Base-by-base conservation (phyloP, 2,888 invertebrate genomes). In the Cerastoderma edule region DNA sequence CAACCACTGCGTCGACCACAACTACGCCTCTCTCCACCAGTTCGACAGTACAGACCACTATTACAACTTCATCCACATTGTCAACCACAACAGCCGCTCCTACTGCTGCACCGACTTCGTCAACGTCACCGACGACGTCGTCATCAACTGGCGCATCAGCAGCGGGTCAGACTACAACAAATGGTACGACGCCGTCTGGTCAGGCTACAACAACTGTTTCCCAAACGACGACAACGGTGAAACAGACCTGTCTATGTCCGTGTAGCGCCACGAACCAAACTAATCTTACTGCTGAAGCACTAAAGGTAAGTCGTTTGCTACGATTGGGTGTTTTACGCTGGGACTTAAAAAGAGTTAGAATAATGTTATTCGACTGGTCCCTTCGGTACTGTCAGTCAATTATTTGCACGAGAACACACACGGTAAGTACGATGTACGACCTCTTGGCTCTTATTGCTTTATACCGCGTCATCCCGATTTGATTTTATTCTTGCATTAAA, bases 211-310 rank as follows among this genome's bases (percentile, higher is more conserved):
- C 64, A 28, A 39, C 71, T 4, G 13, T n/a, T 1, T 22, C 24
- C 4, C 19, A 39, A 39, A 1, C 67, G n/a, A 8, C 73, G 28
- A 39, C 63, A 19, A 44, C 67, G 2, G 22, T 46, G 22, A 16
- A 53, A 4, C 28, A 39, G 1, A 30, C 13, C n/a, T 80, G 73
- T 48, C 53, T 5, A 3, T 79, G 79, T 64, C 67, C 54, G 2
- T 80, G 80, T 64, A 56, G 54, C 27, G 35, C 66, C n/a, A n/a
- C n/a, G n/a, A n/a, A n/a, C n/a, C 60, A 75, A n/a, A 30, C 71
- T 19, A 80, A 80, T 56, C 19, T 75, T 2, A 80, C 80, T 28
- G 48, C 46, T 6, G 56, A 68, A n/a, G 72, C 77, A 44, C 30
- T 80, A 44, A 35, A 72, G 75, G 80, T 77, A 66, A 44, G 39